Base-by-base conservation (phyloP, 2,113 vertebrate genomes). In the Promerops cafer region DNA sequence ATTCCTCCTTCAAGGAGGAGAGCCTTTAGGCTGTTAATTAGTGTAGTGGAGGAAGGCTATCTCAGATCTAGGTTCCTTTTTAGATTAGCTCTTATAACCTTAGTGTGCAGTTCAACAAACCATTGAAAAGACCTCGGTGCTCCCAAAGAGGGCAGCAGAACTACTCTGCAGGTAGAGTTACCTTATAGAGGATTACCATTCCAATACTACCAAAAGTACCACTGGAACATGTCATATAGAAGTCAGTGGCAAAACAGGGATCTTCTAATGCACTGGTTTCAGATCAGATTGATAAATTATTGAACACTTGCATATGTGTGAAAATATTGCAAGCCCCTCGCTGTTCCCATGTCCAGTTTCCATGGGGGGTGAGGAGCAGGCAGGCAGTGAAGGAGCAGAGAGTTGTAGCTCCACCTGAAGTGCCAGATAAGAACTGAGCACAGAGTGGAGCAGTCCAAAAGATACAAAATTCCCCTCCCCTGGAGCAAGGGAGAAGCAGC, bases 171-270 rank as follows among this genome's bases (percentile, higher is more conserved):
- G 49, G 26, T 28, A 7, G 45, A 60, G 45, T 30, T 26, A 12
- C 18, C 0, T 30, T 15, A 16, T 0, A 9, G 16, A 30, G 24
- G 3, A 57, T 40, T 16, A 1, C 3, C 20, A 20, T 56, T 49
- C 30, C 59, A 56, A 2, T 2, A 4, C 18, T 3, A 20, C 28
- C 50, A 49, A 5, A n/a, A n/a, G 11, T 13, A 14, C 30, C 60
- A 12, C 42, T 30, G 42, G 42, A 40, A 65, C 30, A 7, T 0
- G 0, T 7, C 18, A 37, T 26, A 5, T 0, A 45, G 16, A 60
- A 45, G 8, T 30, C 28, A 59, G 2, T 28, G 23, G 20, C 24
- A 75, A 87, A 87, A 19, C n/a, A 39, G 26, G 2, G 26, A 31
- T 47, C 19, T 83, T 71, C 56, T 21, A 5, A 15, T 13, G 18